Evolutionary conservation across 2,797 vertebrate species (phyloP), one percentile per base, ranked within the genome.

Genomic region (Danio choprae): DNA sequence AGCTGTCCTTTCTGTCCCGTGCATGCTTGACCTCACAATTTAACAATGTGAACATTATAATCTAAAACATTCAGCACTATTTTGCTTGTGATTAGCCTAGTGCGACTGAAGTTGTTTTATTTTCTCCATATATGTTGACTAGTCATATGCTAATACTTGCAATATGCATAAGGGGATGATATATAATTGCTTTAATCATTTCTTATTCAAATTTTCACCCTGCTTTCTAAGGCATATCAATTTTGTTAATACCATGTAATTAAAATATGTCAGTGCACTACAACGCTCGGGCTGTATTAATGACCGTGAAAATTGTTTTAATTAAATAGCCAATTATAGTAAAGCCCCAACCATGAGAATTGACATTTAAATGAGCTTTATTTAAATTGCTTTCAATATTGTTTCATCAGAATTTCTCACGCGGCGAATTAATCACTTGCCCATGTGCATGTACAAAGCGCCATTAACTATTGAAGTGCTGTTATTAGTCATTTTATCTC

Each of bases 321-420:
- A 99, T 98, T 99, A 99, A 99, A 99, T 98, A 99, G 98, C 97
- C 97, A 99, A 99, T 99, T 99, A 99, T 96, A 98, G 96, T 98
- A 98, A 99, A 98, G 96, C 97, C 95, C 92, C 96, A 98, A 98
- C 96, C 97, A 98, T 98, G 96, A 98, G 97, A 98, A 98, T 95
- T 99, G 97, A 99, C 97, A 98, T 99, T 98, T 99, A 99, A 98
- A 99, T 98, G 96, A 98, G 98, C 98, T 98, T 97, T 96, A 97
- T 98, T 98, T 98, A 99, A 98, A 99, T 98, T 98, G 97, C 97
- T 97, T 97, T 97, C 97, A 98, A 98, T 96, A 97, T 97, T 97
- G 97, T 98, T 96, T 98, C 95, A 98, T 98, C 97, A 97, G 96
- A 95, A 95, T 70, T 81, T 96, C 96, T 97, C 96, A 96, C 96